Percentiles rank a stretch among this genome's conserved stretches.
phyloP scores from a whole-genome alignment of 2,888 invertebrate genomes.

The Dynastes maya region DNA sequence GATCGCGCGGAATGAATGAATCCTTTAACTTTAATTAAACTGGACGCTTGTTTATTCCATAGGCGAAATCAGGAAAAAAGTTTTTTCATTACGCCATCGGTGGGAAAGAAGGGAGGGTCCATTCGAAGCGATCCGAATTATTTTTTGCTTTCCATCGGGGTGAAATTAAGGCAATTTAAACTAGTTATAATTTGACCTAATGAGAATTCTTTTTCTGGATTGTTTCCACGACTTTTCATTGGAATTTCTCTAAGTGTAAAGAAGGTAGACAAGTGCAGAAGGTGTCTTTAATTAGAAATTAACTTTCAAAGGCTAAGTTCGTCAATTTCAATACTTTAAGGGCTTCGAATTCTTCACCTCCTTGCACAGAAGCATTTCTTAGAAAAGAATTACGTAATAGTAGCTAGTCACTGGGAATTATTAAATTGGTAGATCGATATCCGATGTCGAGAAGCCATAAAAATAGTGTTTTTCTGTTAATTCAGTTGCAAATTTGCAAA shows the following conservation, averaged over 20 bases:
- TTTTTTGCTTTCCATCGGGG: background rate
- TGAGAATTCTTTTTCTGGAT: background rate
- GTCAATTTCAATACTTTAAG: no score
- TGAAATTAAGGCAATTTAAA: conserved; percentile 9
- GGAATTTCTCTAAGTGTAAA: no score
- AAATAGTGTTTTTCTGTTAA: no score
- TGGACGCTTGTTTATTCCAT: conserved; percentile 31
- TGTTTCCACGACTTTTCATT: background rate
- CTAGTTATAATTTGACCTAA: conserved; percentile 9
- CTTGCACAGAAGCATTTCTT: background rate
- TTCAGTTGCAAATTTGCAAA: no score
- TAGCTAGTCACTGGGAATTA: no score
- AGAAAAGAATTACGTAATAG: no score
- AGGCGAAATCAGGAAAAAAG: conserved; percentile 25
- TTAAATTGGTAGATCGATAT: no score
- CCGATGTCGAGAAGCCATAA: no score
- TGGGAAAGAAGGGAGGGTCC: background rate
- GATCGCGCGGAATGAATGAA: conserved; percentile 13
- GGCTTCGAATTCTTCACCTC: background rate
- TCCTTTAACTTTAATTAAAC: conserved; percentile 45
- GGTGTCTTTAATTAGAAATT: no score
- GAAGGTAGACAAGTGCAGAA: no score
- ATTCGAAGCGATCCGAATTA: background rate
- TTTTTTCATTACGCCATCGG: conserved; percentile 42
- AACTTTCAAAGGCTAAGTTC: no score